These are phyloP conservation scores for Pocillopora grandis DNA, from an alignment of 92 coral and sea anemone genomes.

Conservation along the genomic window DNA sequence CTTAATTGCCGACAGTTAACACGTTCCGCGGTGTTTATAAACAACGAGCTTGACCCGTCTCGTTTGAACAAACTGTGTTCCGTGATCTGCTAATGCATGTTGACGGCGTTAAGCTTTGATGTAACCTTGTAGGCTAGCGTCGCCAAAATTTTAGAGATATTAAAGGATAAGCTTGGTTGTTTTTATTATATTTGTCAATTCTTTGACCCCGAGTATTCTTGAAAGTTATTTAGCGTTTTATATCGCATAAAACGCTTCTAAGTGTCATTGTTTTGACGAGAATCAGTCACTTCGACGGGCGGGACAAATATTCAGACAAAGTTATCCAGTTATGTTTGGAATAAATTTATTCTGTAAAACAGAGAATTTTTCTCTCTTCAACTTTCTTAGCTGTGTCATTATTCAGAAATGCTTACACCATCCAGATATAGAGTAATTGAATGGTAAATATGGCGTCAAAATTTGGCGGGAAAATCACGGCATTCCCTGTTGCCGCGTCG, in stretches of 20 bases:
- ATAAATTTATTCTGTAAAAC: not conserved
- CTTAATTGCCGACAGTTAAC: constrained; percentile 11
- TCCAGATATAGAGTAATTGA: constrained; percentile 1
- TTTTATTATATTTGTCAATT: not conserved
- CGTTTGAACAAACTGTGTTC: not conserved
- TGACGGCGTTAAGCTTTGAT: constrained; percentile 20
- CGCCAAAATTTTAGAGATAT: constrained; percentile 10
- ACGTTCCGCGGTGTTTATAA: constrained; percentile 9
- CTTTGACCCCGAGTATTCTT: constrained; percentile 12
- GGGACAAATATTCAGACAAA: not conserved
- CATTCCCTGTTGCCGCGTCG: not conserved
- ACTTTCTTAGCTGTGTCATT: not conserved
- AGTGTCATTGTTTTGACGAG: not conserved
- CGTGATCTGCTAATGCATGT: not conserved
- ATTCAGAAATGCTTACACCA: constrained; percentile 24
- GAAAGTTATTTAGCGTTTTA: no score
- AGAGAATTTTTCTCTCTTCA: not conserved
- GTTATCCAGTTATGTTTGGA: not conserved
- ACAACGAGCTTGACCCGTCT: not conserved
- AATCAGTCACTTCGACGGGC: not conserved
- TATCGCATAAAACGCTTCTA: not conserved
- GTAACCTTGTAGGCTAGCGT: not conserved
- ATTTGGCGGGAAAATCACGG: constrained; percentile 9
- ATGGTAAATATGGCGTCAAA: constrained; percentile 10
- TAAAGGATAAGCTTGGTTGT: not conserved